Percentiles rank a stretch among this genome's conserved stretches.
Conservation (phyloP, 2,888 invertebrate species). For the Tholera decimalis region DNA sequence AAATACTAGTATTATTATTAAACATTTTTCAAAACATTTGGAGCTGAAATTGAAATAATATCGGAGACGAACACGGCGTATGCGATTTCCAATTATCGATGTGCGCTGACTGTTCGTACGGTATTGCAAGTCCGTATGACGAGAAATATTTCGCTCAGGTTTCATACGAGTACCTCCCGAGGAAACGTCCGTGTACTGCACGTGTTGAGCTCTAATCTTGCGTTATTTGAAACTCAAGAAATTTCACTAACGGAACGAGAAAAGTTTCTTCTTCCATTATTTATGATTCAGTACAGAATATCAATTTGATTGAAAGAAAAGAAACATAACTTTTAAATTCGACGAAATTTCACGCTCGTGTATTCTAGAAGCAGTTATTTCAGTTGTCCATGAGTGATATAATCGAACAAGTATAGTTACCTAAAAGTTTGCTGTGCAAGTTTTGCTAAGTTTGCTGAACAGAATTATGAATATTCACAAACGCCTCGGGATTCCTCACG, state of each 20-base stretch:
- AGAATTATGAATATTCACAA: constrained; percentile 85
- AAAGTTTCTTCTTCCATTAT: constrained; percentile 64
- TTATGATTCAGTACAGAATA: constrained; percentile 54
- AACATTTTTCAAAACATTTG: constrained; percentile 58
- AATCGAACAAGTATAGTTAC: constrained; percentile 65
- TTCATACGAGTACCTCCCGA: constrained; percentile 63
- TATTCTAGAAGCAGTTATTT: constrained; percentile 67
- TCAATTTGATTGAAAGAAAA: constrained; percentile 65
- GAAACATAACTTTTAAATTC: constrained; percentile 61
- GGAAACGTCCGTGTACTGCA: constrained; percentile 63
- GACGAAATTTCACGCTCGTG: constrained; percentile 52
- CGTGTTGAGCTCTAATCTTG: constrained; percentile 71
- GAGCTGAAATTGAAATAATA: constrained; percentile 74
- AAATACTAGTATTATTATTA: constrained; percentile 21
- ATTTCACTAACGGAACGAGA: constrained; percentile 65
- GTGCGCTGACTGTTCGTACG: constrained; percentile 71
- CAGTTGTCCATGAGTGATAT: constrained; percentile 68
- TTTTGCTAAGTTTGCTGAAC: constrained; percentile 75
- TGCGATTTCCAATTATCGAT: constrained; percentile 83
- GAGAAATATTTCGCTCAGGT: constrained; percentile 76
- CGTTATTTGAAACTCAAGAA: constrained; percentile 71
- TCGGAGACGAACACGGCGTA: constrained; percentile 70
- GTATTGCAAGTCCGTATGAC: constrained; percentile 75
- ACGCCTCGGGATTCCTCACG: constrained; percentile 78
- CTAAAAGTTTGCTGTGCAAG: constrained; percentile 74